Conservation (phyloP, 2,797 vertebrate species). For the Pristis pectinata region DNA sequence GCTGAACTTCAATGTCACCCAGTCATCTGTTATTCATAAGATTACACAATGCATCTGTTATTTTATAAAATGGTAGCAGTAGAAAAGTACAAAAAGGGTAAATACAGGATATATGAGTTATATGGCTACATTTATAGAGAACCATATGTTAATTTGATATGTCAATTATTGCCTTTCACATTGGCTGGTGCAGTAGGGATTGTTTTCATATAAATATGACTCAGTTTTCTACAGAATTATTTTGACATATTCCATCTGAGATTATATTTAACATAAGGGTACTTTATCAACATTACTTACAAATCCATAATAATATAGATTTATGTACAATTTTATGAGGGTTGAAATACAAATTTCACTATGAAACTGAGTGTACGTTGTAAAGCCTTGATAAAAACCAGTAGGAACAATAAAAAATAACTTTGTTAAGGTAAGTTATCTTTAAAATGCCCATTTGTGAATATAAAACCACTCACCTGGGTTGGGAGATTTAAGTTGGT, state of each 20-base stretch:
- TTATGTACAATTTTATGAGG: too few relatives aligned
- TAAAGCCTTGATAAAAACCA: too few relatives aligned
- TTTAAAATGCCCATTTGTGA: too few relatives aligned
- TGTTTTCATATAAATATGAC: background rate
- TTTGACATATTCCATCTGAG: background rate
- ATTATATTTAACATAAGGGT: too few relatives aligned
- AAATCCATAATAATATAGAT: too few relatives aligned
- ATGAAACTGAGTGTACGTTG: too few relatives aligned
- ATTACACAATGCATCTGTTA: background rate
- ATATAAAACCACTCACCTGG: too few relatives aligned
- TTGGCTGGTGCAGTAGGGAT: background rate
- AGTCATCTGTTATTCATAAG: background rate
- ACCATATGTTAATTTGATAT: background rate
- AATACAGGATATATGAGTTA: background rate
- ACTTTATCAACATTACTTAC: too few relatives aligned
- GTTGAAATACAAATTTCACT: too few relatives aligned
- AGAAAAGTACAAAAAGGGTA: background rate
- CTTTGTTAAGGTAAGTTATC: too few relatives aligned
- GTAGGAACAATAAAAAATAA: too few relatives aligned
- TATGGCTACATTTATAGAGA: background rate
- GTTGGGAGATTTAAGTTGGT: too few relatives aligned
- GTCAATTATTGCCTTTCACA: background rate
- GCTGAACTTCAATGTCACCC: slow-evolving; percentile 24
- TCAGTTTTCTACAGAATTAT: background rate
- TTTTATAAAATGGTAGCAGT: background rate